Evolutionary conservation across 2,113 vertebrate species (phyloP).

Genomic region (Oophaga pumilio): DNA sequence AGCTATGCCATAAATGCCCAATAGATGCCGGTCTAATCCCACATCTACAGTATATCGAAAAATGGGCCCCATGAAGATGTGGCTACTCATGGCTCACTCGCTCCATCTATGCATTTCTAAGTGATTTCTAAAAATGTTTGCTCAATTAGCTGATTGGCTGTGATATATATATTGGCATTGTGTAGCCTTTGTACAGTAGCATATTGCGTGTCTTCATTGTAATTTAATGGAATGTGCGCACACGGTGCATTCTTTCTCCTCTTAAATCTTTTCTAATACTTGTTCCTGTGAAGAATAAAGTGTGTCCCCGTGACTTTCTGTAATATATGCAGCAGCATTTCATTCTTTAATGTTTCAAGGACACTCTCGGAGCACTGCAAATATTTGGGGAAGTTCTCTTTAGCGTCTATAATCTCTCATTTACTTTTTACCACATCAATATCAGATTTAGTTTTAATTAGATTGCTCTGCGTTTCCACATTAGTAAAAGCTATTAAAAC

Average conservation of each 20-base stretch:
- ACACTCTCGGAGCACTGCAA: constrained; percentile 23
- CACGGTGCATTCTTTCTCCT: background rate
- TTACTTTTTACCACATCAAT: constrained; percentile 38
- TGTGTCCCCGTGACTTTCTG: background rate
- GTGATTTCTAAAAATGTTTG: no score
- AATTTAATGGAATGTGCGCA: background rate
- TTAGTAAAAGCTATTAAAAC: constrained; percentile 40
- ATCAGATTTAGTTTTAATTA: constrained; percentile 47
- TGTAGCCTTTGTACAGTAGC: background rate
- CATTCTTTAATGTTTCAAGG: constrained; percentile 36
- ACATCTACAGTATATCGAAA: no score
- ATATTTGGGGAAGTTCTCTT: constrained; percentile 42
- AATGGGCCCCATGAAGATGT: no score
- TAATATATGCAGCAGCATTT: constrained; percentile 19
- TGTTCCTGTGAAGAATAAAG: constrained; percentile 15
- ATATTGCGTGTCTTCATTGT: background rate
- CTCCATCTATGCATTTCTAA: no score
- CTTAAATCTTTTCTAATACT: constrained; percentile 5
- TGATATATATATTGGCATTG: background rate
- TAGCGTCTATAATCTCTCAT: constrained; percentile 41
- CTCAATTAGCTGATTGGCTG: background rate
- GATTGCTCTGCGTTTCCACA: constrained; percentile 22
- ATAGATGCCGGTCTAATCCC: no score
- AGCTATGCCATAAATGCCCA: no score
- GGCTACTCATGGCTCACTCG: background rate